Evolutionary conservation across 2,113 vertebrate species (phyloP).

Genomic region (Manacus vitellinus): DNA sequence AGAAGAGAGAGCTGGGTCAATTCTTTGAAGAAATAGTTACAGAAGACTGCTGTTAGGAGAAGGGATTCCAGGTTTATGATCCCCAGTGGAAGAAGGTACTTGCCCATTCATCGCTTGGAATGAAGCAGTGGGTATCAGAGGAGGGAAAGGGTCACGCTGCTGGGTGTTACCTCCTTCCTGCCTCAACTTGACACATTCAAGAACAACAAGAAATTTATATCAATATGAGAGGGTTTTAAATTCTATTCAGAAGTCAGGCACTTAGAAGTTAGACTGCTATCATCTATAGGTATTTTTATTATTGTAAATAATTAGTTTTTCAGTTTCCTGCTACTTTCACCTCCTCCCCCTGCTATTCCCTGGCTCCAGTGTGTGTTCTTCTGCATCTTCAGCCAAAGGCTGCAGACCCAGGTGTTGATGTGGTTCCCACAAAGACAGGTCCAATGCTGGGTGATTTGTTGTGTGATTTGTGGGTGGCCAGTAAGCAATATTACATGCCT

Average conservation of each 20-base stretch:
- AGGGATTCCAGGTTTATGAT: neutral
- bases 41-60: neutral
- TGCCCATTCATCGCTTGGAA: neutral
- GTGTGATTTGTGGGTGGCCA: neutral
- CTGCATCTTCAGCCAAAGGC: neutral
- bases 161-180: neutral
- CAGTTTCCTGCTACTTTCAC: neutral
- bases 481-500: neutral
- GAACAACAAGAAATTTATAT: neutral
- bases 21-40: conserved; percentile 18
- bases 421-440: neutral
- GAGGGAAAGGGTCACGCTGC: neutral
- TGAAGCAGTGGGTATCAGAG: neutral
- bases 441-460: neutral
- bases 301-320: neutral
- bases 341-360: neutral
- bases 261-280: neutral
- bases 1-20: neutral
- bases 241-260: neutral
- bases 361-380: neutral
- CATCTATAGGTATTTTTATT: neutral
- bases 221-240: accelerated
- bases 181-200: neutral
- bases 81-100: neutral
- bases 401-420: neutral